Base-by-base conservation (phyloP, 2,113 vertebrate genomes). In the Lepisosteus osseus region DNA sequence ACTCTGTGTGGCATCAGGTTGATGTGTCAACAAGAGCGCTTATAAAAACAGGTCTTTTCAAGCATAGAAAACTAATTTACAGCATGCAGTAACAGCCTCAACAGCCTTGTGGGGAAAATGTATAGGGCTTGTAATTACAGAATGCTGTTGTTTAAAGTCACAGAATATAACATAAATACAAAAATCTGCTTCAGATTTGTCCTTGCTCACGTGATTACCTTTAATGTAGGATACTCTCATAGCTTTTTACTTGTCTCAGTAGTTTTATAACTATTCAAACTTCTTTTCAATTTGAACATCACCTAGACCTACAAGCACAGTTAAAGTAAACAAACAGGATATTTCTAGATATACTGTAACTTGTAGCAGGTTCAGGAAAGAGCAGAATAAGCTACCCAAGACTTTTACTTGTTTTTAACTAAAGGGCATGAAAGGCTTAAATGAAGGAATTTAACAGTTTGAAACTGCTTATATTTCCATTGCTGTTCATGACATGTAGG, bases 1-100 rank as follows among this genome's bases (percentile, higher is more conserved):
- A 90, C 89, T 91, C 91, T 94, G 93, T 93, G 94, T 92, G 92
- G 94, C 93, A 90, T 94, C 91, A 90, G 85, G 91, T 81, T 94
- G 95, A 94, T 92, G 95, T 95, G 95, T 96, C 93, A 95, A 95
- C 94, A 94, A 92, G 92, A 89, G 82, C 80, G 79, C 87, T 93
- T 92, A 89, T 88, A 93, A 96, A 94, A 94, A 93, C 89, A 89
- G 86, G 83, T 88, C 90, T 90, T 92, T 91, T 91, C 93, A 92
- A 91, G 89, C 90, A 87, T 87, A 91, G 85, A 92, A 93, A 93
- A 92, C 88, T 91, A 87, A 90, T 94, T 93, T 92, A 93, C 93
- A 92, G 92, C 86, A 85, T 88, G 84, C 87, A 83, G 77, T 80
- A 90, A 87, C 90, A 90, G 87, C 86, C 88, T 88, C 86, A 87